These are phyloP conservation scores for Zoroaster sp. DNA, from an alignment of 53 echinoderm and acorn worm genomes.

Conservation along the genomic window DNA sequence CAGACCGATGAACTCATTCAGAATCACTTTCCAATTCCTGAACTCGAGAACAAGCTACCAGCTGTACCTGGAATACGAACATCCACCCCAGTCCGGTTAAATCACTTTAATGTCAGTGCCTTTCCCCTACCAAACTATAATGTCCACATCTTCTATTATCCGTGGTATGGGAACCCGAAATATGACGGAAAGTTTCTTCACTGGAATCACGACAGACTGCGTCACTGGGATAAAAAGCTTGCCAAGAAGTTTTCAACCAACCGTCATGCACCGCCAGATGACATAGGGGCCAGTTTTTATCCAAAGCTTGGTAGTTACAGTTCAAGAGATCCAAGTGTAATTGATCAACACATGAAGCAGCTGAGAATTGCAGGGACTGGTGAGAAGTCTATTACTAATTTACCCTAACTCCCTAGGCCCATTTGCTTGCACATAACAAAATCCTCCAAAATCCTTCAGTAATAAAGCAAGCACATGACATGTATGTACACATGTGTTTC, in stretches of 20 bases:
- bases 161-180: slow-evolving; percentile 94
- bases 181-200: slow-evolving; percentile 72
- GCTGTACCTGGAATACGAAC: background rate
- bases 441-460: too few relatives aligned
- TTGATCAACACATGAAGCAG: slow-evolving; percentile 90
- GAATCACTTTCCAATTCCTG: background rate
- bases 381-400: too few relatives aligned
- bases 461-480: too few relatives aligned
- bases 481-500: too few relatives aligned
- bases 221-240: slow-evolving; percentile 83
- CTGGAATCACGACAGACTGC: slow-evolving; percentile 86
- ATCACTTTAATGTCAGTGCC: background rate
- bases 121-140: slow-evolving; percentile 67
- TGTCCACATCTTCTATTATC: slow-evolving; percentile 92
- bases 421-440: too few relatives aligned
- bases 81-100: background rate
- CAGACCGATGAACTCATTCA: background rate
- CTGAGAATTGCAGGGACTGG: slow-evolving; percentile 82
- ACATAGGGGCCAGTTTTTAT: slow-evolving; percentile 91
- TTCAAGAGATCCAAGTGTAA: slow-evolving; percentile 77
- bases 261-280: slow-evolving; percentile 78
- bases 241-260: slow-evolving; percentile 73
- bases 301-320: slow-evolving; percentile 92
- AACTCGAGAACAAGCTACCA: background rate
- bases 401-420: too few relatives aligned